phyloP scores from a whole-genome alignment of 2,113 vertebrate species.

The Pelecanus crispus region DNA sequence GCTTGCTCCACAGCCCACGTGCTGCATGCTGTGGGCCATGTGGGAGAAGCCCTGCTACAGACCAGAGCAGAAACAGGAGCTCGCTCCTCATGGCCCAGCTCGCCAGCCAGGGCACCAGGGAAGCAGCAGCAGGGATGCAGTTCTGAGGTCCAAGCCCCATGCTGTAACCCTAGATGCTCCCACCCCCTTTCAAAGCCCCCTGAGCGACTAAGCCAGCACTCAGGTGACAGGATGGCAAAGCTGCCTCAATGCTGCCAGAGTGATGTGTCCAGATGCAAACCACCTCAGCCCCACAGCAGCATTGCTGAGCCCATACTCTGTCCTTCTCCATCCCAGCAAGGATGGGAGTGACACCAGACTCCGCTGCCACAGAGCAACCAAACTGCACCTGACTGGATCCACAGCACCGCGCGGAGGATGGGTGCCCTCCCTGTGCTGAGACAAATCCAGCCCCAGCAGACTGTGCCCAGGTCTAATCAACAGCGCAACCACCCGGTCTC shows the following conservation, averaged over 20 bases:
- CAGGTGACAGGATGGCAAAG: not conserved
- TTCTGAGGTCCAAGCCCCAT: not conserved
- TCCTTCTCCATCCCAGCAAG: not conserved
- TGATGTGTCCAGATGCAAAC: not conserved
- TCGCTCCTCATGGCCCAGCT: not conserved
- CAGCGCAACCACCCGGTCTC: not conserved
- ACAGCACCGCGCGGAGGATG: not conserved
- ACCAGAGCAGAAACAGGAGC: not conserved
- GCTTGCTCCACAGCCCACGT: not conserved
- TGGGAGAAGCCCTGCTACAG: not conserved
- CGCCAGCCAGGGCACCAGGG: not conserved
- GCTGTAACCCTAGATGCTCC: not conserved
- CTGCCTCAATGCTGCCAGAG: not conserved
- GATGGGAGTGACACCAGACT: not conserved
- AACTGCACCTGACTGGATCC: not conserved
- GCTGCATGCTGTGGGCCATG: not conserved
- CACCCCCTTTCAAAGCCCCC: not conserved
- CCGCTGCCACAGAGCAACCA: not conserved
- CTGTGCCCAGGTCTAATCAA: not conserved
- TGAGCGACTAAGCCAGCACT: not conserved
- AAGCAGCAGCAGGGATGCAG: not conserved
- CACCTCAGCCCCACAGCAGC: not conserved
- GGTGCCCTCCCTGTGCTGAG: not conserved
- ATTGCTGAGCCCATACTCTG: not conserved
- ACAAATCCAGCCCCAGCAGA: not conserved